Base-by-base conservation (phyloP, 35 echinoderm and acorn worm species). In the Strongylocentrotus purpuratus region DNA sequence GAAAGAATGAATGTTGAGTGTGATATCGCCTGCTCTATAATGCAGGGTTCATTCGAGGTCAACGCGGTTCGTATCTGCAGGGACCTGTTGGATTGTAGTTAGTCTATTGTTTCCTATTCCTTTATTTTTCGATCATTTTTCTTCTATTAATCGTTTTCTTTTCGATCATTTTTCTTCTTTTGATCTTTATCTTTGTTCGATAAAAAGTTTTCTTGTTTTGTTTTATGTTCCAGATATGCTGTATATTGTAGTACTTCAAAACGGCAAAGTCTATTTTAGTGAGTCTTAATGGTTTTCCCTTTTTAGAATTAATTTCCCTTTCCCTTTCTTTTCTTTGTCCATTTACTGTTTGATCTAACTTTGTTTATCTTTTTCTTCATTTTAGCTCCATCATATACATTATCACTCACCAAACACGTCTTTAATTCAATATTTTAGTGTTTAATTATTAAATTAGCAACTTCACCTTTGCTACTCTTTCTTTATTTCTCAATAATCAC, bases 1-100 rank as follows among this genome's bases (percentile, higher is more conserved):
- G 65, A 78, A 78, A 22, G 65, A 78, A 78, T 78, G 65, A n/a
- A 78, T 78, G 65, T 78, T 78, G 65, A 78, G 65, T 78, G 65
- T 78, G 65, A 78, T 78, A 78, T 78, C 22, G 65, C 28, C 22
- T 15, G 2, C n/a, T 22, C 65, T 78, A 78, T 28, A 78, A 78
- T 78, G 65, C 28, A 78, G 28, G 65, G 65, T 78, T 78, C 22
- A 78, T 78, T 78, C 8, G 65, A 78, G 65, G 65, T 78, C 65
- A 78, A 5, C 65, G 20, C 0, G 65, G 65, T 3, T 59, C 65
- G 28, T 78, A 31, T 78, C 65, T 31, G 65, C 65, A 78, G 65
- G 65, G 65, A 78, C 22, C 22, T 28, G 61, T 71, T 71, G 61
- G 17, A 71, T 25, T 78, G 7, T 78, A 55, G 50, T 55, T 55